phyloP scores from a whole-genome alignment of 2,113 vertebrate species.

The Mixornis gularis region DNA sequence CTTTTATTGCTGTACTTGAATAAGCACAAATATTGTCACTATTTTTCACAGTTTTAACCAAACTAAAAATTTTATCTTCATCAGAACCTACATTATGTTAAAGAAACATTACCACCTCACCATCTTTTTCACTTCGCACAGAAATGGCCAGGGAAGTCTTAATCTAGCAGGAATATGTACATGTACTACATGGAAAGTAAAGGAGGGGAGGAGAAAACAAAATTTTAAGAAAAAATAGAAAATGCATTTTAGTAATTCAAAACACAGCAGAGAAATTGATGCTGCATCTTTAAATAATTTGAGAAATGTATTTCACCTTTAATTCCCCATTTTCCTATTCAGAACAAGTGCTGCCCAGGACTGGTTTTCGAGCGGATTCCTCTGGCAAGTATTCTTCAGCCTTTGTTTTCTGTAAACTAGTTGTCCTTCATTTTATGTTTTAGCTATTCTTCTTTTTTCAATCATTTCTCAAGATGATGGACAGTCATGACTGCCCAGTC shows the following conservation, averaged over 20 bases:
- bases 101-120: not conserved
- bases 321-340: slow-evolving; percentile 78
- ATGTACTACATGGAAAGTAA: not conserved
- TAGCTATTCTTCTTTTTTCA: slow-evolving; percentile 41
- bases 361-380: slow-evolving; percentile 84
- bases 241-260: not conserved
- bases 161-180: not conserved
- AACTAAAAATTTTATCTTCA: not conserved
- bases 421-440: slow-evolving; percentile 67
- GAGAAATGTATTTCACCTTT: slow-evolving; percentile 73
- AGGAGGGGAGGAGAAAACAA: not conserved
- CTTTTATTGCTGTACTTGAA: not conserved
- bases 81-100: not conserved
- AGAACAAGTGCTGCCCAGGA: slow-evolving; percentile 90
- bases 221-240: not conserved
- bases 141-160: not conserved
- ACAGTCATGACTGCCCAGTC: slow-evolving; percentile 1
- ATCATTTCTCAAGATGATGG: slow-evolving; percentile 31
- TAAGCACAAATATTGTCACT: not conserved
- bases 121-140: not conserved
- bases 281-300: slow-evolving; percentile 63
- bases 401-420: slow-evolving; percentile 64
- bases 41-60: not conserved
- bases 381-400: slow-evolving; percentile 83
- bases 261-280: slow-evolving; percentile 32